Evolutionary conservation across 2,888 invertebrate species (phyloP).

Genomic region (Drosophila robusta): DNA sequence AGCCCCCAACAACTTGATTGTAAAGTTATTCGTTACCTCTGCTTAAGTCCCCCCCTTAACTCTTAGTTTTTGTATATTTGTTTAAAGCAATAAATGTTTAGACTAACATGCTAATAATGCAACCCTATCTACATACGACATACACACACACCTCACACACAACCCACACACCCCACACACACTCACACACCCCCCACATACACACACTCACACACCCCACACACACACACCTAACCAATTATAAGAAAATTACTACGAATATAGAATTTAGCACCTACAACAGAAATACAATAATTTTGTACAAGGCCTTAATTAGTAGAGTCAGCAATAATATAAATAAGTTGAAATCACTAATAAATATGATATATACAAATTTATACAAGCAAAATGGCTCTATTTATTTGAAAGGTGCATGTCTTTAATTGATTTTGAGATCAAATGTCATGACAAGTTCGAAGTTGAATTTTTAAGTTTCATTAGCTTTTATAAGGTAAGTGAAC

Average conservation of each 20-base stretch:
- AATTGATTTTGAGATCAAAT: too few relatives aligned
- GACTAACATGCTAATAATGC: slow-evolving; percentile 54
- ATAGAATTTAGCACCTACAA: slow-evolving; percentile 73
- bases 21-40: slow-evolving; percentile 48
- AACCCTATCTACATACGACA: slow-evolving; percentile 21
- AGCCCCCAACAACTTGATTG: slow-evolving; percentile 27
- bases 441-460: too few relatives aligned
- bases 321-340: slow-evolving; percentile 78
- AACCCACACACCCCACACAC: not conserved
- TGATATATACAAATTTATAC: slow-evolving; percentile 55
- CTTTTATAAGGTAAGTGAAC: too few relatives aligned
- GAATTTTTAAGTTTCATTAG: too few relatives aligned
- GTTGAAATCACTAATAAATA: slow-evolving; percentile 78
- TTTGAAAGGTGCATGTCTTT: not conserved
- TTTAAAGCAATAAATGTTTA: slow-evolving; percentile 52
- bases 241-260: slow-evolving; percentile 53
- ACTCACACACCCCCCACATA: slow-evolving; percentile 13
- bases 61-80: slow-evolving; percentile 58
- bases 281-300: slow-evolving; percentile 77
- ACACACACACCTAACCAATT: slow-evolving; percentile 18
- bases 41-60: slow-evolving; percentile 20
- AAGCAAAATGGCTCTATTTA: slow-evolving; percentile 2
- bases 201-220: slow-evolving; percentile 22
- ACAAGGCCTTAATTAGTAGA: slow-evolving; percentile 80
- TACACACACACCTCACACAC: not conserved